Evolutionary conservation across 2,888 invertebrate species (phyloP).

Genomic region (Diloba caeruleocephala): DNA sequence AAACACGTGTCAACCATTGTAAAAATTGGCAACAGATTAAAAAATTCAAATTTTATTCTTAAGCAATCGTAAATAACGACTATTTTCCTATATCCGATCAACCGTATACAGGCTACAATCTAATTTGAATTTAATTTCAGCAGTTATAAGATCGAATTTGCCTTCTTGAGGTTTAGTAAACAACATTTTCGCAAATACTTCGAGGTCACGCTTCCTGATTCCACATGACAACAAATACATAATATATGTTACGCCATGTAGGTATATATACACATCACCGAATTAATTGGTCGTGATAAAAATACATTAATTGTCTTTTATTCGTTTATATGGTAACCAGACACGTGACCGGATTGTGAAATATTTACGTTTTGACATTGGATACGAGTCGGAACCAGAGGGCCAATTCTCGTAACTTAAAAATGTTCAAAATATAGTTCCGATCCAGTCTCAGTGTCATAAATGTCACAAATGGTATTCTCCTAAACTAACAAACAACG

Average conservation of each 20-base stretch:
- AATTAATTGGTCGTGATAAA: conserved; percentile 31
- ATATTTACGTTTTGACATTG: conserved; percentile 5
- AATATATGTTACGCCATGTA: conserved; percentile 37
- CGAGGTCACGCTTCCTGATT: conserved; percentile 56
- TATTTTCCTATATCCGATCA: conserved; percentile 40
- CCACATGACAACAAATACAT: conserved; percentile 40
- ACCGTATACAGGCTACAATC: not conserved
- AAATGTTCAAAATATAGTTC: too few species aligned
- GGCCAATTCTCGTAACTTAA: too few species aligned
- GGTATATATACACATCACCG: conserved; percentile 14
- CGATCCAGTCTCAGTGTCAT: too few species aligned
- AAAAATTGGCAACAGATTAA: conserved; percentile 31
- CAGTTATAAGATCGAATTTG: conserved; percentile 25
- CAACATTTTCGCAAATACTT: conserved; percentile 52
- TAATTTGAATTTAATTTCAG: conserved; percentile 27
- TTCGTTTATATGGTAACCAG: not conserved
- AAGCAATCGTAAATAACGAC: conserved; percentile 25
- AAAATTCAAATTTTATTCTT: conserved; percentile 41
- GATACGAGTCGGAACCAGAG: not conserved
- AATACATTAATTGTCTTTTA: conserved; percentile 22
- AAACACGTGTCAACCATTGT: conserved; percentile 50
- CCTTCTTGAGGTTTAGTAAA: conserved; percentile 35
- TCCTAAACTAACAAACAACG: too few species aligned
- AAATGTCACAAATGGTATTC: too few species aligned
- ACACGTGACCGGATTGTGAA: conserved; percentile 8